Evolutionary conservation across 2,113 vertebrate species (phyloP), one percentile per base, ranked within the genome.

Genomic region (Aramus guarauna): DNA sequence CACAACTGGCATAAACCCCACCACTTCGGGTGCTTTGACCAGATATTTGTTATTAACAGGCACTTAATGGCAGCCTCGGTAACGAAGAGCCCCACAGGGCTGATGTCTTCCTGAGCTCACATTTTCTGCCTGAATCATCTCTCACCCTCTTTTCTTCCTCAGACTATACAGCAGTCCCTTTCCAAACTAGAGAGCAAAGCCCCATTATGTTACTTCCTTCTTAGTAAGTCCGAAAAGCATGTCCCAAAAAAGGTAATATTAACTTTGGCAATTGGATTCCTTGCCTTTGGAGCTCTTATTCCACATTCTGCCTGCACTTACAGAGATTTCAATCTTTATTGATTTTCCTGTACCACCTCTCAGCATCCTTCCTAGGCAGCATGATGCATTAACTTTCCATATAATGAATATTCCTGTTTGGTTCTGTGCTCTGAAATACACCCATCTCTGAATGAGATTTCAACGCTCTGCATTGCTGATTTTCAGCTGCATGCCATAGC

Each of bases 391-490:
- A 95, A 94, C 85, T 93, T 92, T 90, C 76, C 77, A 85, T 92
- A 77, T 59, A 95, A 94, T 92, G 90, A 97, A 95, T 94, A 95
- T 72, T 96, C 60, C 78, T 87, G 21, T 87, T 97, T 90, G 82
- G 83, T 78, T 89, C 83, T 30, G 9, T 56, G 50, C 68, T 69
- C 86, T 39, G 64, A 97, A 97, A 95, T 88, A 79, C 43, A 93
- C 59, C 59, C 80, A 41, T 37, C 27, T 83, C 39, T 86, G 84
- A 95, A 96, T 53, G 75, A 88, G 82, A 81, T 82, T 89, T 92
- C 81, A 84, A 37, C 43, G 16, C 41, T 92, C 81, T 85, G 72
- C 56, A 90, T 56, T 90, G 80, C 87, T 95, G 93, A 94, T 85
- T 91, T 95, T 59, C 88, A 95, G 79, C 69, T 59, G 45, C 20